These are phyloP conservation scores for Samia ricini DNA, from an alignment of 1,140 invertebrate species.

Conservation along the genomic window DNA sequence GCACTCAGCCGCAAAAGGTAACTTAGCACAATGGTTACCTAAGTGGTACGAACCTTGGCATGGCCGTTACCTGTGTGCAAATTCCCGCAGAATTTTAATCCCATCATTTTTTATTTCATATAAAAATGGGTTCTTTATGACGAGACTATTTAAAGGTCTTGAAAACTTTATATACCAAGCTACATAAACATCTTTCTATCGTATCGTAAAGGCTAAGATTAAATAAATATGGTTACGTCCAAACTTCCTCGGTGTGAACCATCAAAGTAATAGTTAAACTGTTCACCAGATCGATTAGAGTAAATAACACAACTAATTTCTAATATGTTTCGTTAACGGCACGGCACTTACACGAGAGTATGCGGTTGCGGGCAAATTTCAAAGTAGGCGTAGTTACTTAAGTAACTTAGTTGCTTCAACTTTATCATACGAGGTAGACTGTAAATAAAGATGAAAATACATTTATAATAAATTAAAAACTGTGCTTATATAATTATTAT, in stretches of 20 bases:
- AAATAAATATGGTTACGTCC: not conserved
- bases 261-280: constrained; percentile 57
- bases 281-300: constrained; percentile 55
- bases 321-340: constrained; percentile 70
- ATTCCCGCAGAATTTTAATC: no score
- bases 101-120: no score
- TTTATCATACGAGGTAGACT: constrained; percentile 4
- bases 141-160: no score
- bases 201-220: not conserved
- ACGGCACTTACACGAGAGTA: constrained; percentile 62
- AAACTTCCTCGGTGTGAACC: constrained; percentile 6
- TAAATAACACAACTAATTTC: constrained; percentile 64
- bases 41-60: no score
- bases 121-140: no score
- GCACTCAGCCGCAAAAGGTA: no score
- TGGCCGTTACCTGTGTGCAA: no score
- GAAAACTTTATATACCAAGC: not conserved
- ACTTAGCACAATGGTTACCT: no score
- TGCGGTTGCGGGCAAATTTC: constrained; percentile 46
- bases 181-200: not conserved
- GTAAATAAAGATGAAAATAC: not conserved
- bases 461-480: not conserved
- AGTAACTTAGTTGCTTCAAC: constrained; percentile 50
- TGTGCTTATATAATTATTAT: no score
- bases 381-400: constrained; percentile 47